Evolutionary conservation across 2,113 vertebrate genomes (phyloP), one percentile per base, ranked within the genome.

Genomic region (Haemorhous mexicanus): DNA sequence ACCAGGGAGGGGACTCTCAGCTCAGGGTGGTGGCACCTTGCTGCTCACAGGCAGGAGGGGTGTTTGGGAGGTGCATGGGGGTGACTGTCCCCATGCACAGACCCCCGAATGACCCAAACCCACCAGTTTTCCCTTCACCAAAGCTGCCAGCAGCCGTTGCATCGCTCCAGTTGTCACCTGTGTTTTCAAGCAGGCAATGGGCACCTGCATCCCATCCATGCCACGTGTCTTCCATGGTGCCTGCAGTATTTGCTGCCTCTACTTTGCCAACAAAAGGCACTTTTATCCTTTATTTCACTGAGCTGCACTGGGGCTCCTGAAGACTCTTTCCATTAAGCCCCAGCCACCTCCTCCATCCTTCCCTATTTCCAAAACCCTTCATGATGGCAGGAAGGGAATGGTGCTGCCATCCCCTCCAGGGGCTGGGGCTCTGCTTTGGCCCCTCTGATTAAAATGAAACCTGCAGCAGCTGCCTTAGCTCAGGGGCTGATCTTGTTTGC

Each of bases 101-200:
- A 37, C 53, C 66, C n/a, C 14, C 44, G 7, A 62, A 32, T 37
- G 76, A 67, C 39, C 62, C 24, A 79, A 70, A 16, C 39, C 62
- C 58, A 43, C 3, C 27, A 11, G 33, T 16, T 90, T 83, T 44
- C 16, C 50, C 30, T 56, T 58, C 62, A 1, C 41, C 4, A 2
- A 53, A 79, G 66, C 47, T 84, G 68, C 83, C 84, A 56, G 56
- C 2, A 4, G 68, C 50, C 1, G 0, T 11, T 22, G 41, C 37
- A 20, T n/a, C 0, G 0, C n/a, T n/a, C 73, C 28, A 22, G 13
- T n/a, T 17, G 2, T 39, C 84, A 49, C 41, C 49, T 56, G 21
- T 3, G 0, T 44, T 49, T 52, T 53, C 44, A 52, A 77, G 73
- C 13, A 23, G 81, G 28, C 32, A 43, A 6, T 8, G 23, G 33